A percentile compares a stretch with the other conserved stretches of the same genome.
Evolutionary conservation across 92 coral and sea anemone species (phyloP).

Genomic region (Micromussa lordhowensis): DNA sequence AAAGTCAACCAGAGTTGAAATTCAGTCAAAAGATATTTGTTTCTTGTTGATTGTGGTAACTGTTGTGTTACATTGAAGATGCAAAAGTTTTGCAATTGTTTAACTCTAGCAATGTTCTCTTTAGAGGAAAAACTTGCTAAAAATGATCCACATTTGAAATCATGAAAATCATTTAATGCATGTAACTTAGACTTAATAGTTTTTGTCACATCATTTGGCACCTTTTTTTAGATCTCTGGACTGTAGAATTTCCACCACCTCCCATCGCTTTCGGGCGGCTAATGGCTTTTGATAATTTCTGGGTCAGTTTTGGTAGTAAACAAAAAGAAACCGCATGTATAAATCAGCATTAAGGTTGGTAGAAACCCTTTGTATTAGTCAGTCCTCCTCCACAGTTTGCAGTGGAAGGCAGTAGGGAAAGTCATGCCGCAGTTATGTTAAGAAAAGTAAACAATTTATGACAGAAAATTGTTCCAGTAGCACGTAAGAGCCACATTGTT

Average conservation of each 20-base stretch:
- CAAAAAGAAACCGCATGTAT: background rate
- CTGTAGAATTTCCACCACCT: too few relatives aligned
- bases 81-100: background rate
- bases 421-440: background rate
- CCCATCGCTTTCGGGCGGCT: background rate
- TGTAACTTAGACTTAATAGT: too few relatives aligned
- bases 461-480: too few relatives aligned
- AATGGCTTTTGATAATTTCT: background rate
- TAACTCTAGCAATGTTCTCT: background rate
- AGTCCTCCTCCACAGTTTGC: background rate
- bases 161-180: too few relatives aligned
- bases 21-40: background rate
- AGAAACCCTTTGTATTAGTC: background rate
- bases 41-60: background rate
- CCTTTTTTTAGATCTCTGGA: too few relatives aligned
- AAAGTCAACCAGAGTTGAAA: conserved; percentile 1
- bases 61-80: background rate
- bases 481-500: too few relatives aligned
- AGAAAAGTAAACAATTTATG: too few relatives aligned
- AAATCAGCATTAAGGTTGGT: background rate
- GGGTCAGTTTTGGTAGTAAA: background rate
- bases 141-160: too few relatives aligned
- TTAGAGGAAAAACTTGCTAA: background rate
- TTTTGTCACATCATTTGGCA: too few relatives aligned
- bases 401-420: background rate